Conservation (phyloP, 2,113 vertebrate genomes). For the Oxygymnocypris stewartii region DNA sequence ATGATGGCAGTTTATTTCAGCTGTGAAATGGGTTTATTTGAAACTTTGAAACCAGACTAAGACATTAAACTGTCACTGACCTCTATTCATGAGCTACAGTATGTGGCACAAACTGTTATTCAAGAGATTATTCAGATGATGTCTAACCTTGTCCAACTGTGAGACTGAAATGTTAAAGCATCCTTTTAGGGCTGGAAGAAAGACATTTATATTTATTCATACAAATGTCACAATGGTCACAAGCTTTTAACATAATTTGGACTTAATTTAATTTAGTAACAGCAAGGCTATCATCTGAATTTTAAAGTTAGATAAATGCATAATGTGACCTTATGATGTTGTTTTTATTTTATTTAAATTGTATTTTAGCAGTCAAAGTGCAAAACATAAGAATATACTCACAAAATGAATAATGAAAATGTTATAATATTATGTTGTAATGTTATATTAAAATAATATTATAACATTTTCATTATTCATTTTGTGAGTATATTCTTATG, state of each 20-base stretch:
- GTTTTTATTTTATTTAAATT: background rate
- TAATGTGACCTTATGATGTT: background rate
- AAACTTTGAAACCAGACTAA: slow-evolving; percentile 19
- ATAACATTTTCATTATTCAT: too few species aligned
- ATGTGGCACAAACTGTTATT: slow-evolving; percentile 31
- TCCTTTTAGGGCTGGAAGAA: background rate
- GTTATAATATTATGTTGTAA: background rate
- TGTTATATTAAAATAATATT: background rate
- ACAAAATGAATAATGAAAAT: background rate
- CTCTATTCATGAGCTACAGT: slow-evolving; percentile 21
- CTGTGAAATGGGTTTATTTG: background rate
- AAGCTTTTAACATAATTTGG: background rate
- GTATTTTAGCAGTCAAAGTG: background rate
- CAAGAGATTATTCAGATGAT: slow-evolving; percentile 30
- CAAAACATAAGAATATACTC: background rate
- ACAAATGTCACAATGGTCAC: background rate
- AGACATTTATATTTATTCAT: background rate
- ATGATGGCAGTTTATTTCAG: background rate
- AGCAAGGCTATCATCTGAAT: background rate
- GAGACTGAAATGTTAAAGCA: background rate
- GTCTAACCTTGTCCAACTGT: background rate
- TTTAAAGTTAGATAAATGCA: background rate
- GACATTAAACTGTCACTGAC: slow-evolving; percentile 6
- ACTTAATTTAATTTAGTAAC: background rate
- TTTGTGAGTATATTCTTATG: too few species aligned